Percentiles rank a stretch among this genome's conserved stretches.
These are phyloP conservation scores for Yasuhikotakia modesta DNA, from an alignment of 2,797 vertebrate genomes.

Conservation along the genomic window DNA sequence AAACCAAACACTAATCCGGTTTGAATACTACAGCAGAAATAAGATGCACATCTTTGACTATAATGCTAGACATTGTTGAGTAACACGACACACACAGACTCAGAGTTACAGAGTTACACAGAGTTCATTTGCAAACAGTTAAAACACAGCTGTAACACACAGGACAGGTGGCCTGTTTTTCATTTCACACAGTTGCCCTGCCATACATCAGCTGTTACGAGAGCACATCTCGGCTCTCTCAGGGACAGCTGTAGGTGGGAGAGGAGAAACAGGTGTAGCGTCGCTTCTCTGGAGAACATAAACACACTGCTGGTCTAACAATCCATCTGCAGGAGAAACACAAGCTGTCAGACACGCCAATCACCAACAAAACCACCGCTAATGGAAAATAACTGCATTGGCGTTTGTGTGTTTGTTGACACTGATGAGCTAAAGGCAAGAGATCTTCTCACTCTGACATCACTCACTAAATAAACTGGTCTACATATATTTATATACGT, in stretches of 20 bases:
- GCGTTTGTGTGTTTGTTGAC: background rate
- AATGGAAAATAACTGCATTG: background rate
- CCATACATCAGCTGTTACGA: slow-evolving; percentile 3
- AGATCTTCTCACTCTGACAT: no score
- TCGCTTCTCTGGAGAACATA: slow-evolving; percentile 23
- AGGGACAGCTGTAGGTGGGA: slow-evolving; percentile 25
- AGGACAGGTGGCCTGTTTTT: background rate
- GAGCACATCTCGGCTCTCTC: background rate
- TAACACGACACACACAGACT: no score
- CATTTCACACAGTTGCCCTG: slow-evolving; percentile 6
- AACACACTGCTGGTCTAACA: slow-evolving; percentile 24
- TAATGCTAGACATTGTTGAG: no score
- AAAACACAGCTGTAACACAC: background rate
- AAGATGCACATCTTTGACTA: no score
- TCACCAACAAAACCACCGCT: background rate
- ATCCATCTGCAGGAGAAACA: background rate
- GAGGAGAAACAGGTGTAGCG: slow-evolving; percentile 42
- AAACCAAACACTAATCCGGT: no score
- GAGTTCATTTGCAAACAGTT: no score
- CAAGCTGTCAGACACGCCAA: background rate
- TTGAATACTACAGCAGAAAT: no score
- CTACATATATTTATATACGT: no score
- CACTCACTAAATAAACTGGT: no score
- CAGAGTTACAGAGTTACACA: no score
- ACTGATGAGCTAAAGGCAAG: no score